phyloP scores from a whole-genome alignment of 2,113 vertebrate species.

The Ptychochromis oligacanthus region DNA sequence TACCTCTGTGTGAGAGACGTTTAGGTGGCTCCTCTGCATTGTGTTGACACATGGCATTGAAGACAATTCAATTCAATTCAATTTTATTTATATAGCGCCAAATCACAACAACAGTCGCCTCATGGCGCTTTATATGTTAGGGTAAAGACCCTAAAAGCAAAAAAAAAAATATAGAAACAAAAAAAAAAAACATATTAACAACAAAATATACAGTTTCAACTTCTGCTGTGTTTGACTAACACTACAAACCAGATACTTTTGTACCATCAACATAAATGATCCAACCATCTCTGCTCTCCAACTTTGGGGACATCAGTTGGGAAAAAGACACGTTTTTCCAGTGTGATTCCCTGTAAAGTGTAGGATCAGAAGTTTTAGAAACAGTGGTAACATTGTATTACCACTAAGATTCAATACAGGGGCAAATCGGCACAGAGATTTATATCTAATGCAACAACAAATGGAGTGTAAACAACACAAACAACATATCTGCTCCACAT shows the following conservation, averaged over 20 bases:
- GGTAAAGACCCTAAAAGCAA: no score
- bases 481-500: slow-evolving; percentile 40
- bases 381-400: slow-evolving; percentile 10
- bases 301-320: slow-evolving; percentile 11
- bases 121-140: no score
- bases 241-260: neutral
- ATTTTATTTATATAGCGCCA: no score
- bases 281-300: slow-evolving; percentile 3
- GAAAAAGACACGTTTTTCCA: neutral
- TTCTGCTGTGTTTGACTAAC: neutral
- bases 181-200: no score
- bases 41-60: no score
- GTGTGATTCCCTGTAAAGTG: slow-evolving; percentile 27
- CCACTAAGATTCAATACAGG: slow-evolving; percentile 31
- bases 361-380: slow-evolving; percentile 27
- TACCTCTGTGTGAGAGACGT: no score
- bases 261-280: neutral
- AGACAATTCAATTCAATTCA: no score
- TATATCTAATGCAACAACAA: slow-evolving; percentile 52
- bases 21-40: no score
- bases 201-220: neutral
- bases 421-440: slow-evolving; percentile 40
- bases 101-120: no score
- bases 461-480: slow-evolving; percentile 39
- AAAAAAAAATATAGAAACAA: no score